phyloP scores from a whole-genome alignment of 2,888 invertebrate species.

The Nemapogon koenigi region DNA sequence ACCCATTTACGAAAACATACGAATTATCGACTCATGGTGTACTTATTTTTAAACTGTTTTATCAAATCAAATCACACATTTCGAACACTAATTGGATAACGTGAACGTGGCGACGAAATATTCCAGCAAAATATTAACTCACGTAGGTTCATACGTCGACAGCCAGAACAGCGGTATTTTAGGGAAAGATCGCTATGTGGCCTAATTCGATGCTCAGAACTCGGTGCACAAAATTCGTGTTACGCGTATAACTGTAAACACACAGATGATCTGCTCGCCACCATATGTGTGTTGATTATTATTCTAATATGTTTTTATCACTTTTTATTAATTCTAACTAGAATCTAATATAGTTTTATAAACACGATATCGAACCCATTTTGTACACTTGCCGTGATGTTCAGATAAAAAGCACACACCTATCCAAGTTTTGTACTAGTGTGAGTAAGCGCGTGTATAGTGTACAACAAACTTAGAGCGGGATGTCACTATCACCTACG shows the following conservation, averaged over 20 bases:
- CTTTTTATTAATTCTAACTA: conserved; percentile 21
- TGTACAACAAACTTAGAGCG: too few species aligned
- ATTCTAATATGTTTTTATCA: conserved; percentile 16
- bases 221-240: conserved; percentile 66
- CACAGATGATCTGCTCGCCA: conserved; percentile 44
- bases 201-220: conserved; percentile 64
- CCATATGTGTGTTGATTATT: conserved; percentile 12
- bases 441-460: too few species aligned
- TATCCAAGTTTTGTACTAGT: too few species aligned
- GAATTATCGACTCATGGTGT: conserved; percentile 51
- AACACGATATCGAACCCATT: conserved; percentile 46
- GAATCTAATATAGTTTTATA: conserved; percentile 32
- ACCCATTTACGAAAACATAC: conserved; percentile 64
- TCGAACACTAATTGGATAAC: neutral
- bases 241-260: conserved; percentile 64
- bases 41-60: conserved; percentile 39
- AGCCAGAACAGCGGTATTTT: conserved; percentile 66
- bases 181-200: conserved; percentile 68
- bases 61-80: conserved; percentile 26
- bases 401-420: too few species aligned
- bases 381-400: conserved; percentile 28
- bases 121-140: conserved; percentile 42
- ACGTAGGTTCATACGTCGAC: conserved; percentile 64
- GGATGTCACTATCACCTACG: too few species aligned
- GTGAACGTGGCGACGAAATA: conserved; percentile 17